Evolutionary conservation across 2,797 vertebrate genomes (phyloP).

Genomic region (Peromyscus aztecus): DNA sequence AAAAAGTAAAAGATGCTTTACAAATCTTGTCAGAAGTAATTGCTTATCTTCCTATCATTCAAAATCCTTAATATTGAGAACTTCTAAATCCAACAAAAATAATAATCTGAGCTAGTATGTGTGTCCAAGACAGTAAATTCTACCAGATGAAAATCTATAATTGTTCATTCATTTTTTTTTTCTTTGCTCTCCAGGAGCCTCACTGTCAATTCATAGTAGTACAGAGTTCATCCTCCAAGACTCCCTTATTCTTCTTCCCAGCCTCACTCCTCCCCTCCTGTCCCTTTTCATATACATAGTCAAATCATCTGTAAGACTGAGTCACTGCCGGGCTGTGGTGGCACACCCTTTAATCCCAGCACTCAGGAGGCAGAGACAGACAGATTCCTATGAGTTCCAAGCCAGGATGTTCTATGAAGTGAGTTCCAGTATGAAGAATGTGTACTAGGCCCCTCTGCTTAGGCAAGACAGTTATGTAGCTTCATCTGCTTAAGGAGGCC

Average conservation of each 20-base stretch:
- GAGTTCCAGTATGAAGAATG: neutral
- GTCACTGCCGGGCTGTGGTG: neutral
- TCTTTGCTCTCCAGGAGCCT: neutral
- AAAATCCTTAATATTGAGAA: conserved; percentile 3
- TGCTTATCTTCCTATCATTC: conserved; percentile 39
- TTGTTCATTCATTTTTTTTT: neutral
- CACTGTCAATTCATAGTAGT: neutral
- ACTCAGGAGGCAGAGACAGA: neutral
- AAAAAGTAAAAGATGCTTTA: neutral
- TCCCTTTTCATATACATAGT: neutral
- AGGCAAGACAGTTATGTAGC: too few relatives aligned
- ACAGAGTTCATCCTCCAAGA: neutral
- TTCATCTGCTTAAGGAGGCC: too few relatives aligned
- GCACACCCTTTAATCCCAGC: neutral
- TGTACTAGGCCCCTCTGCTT: too few relatives aligned
- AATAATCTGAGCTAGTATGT: neutral
- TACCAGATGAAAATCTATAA: neutral
- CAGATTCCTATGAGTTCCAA: neutral
- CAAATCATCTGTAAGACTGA: neutral
- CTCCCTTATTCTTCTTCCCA: neutral
- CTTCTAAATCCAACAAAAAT: neutral
- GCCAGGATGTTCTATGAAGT: neutral
- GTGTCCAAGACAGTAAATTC: neutral
- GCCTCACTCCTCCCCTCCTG: accelerated
- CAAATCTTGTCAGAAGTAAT: conserved; percentile 7